These are phyloP conservation scores for Phragmatobia fuliginosa DNA, from an alignment of 2,888 invertebrate species.

Conservation along the genomic window DNA sequence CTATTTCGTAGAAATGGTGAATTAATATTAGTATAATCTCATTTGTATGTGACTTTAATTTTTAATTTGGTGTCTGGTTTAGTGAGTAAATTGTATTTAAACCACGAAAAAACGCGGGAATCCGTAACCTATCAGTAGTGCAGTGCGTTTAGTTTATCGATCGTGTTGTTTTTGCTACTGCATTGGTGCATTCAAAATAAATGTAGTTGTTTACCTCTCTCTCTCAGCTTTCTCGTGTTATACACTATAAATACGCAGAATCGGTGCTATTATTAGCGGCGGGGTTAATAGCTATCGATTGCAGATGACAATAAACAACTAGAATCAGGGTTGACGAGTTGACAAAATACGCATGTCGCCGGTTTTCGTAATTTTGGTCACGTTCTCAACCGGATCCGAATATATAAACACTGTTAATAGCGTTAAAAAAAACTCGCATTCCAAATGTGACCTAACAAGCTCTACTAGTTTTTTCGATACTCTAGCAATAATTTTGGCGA, in stretches of 20 bases:
- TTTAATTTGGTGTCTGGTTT: conserved; percentile 30
- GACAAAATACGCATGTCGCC: conserved; percentile 34
- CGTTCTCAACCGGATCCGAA: conserved; percentile 58
- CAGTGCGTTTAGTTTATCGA: conserved; percentile 74
- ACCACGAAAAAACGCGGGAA: conserved; percentile 74
- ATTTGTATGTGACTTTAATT: conserved; percentile 26
- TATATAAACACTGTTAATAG: conserved; percentile 50
- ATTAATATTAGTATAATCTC: conserved; percentile 25
- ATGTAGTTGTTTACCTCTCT: conserved; percentile 72
- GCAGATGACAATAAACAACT: conserved; percentile 45
- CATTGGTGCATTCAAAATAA: conserved; percentile 68
- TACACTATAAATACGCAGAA: conserved; percentile 48
- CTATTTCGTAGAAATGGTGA: conserved; percentile 39
- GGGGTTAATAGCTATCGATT: conserved; percentile 62
- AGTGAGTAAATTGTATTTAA: conserved; percentile 48
- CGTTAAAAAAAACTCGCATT: conserved; percentile 64
- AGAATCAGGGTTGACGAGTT: conserved; percentile 34
- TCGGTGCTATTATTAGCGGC: conserved; percentile 57
- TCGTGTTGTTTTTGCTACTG: conserved; percentile 71
- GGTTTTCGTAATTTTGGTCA: conserved; percentile 49
- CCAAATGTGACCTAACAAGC: conserved; percentile 68
- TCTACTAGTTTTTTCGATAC: conserved; percentile 72
- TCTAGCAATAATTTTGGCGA: conserved; percentile 41
- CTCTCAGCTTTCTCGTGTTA: conserved; percentile 60
- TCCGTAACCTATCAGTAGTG: conserved; percentile 51